These are phyloP conservation scores for Choloepus didactylus DNA, from an alignment of 2,797 vertebrate species.

Conservation along the genomic window DNA sequence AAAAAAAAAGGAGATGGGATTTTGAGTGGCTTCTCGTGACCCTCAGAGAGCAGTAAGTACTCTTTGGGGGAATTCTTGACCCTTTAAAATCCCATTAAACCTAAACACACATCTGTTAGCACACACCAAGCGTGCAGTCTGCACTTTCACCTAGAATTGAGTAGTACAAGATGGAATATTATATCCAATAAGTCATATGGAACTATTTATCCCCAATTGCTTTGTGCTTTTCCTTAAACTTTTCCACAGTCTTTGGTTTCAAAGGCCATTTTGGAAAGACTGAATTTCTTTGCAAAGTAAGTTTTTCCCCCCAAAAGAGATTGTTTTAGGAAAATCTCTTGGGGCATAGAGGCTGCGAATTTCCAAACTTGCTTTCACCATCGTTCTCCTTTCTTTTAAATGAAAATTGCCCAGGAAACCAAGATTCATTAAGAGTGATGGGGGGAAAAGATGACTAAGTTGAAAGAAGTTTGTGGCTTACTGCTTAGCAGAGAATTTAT, in stretches of 20 bases:
- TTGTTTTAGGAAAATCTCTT: conserved; percentile 90
- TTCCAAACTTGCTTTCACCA: conserved; percentile 76
- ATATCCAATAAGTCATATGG: conserved; percentile 90
- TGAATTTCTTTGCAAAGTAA: conserved; percentile 85
- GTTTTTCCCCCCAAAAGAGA: conserved; percentile 72
- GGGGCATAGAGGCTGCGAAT: conserved; percentile 77
- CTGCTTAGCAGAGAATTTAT: conserved; percentile 28
- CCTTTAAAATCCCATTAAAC: conserved; percentile 84
- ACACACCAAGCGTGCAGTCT: conserved; percentile 77
- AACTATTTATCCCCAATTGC: conserved; percentile 91
- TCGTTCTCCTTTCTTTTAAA: conserved; percentile 76
- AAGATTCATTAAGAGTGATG: conserved; percentile 75
- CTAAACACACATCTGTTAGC: conserved; percentile 84
- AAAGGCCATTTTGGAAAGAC: conserved; percentile 89
- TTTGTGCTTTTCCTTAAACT: conserved; percentile 87
- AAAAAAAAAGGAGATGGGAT: conserved; percentile 60
- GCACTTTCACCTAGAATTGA: conserved; percentile 84
- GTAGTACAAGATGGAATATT: conserved; percentile 86
- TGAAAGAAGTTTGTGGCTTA: conserved; percentile 68
- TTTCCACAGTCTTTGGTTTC: conserved; percentile 91
- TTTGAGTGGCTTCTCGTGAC: conserved; percentile 64
- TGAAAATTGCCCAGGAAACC: conserved; percentile 81
- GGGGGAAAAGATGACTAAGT: neutral
- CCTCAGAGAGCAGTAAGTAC: conserved; percentile 70
- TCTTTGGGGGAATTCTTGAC: conserved; percentile 80